These are phyloP conservation scores for Chlorops oryzae DNA, from an alignment of 1,140 invertebrate species.

Conservation along the genomic window DNA sequence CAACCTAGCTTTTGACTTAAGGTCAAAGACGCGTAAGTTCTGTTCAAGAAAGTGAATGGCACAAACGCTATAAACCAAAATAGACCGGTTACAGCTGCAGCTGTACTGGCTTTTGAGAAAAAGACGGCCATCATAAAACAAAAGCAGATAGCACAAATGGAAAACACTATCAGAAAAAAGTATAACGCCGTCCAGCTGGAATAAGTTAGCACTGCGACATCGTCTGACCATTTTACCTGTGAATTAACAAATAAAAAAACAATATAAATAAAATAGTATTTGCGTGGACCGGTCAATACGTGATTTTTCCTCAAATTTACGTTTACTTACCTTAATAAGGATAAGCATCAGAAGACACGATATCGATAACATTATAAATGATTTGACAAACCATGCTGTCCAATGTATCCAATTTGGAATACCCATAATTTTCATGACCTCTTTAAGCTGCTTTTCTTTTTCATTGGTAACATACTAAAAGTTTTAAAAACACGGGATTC, in stretches of 20 bases:
- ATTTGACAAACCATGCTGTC: slow-evolving; percentile 72
- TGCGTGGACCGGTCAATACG: no score
- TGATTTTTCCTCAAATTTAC: no score
- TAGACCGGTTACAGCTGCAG: slow-evolving; percentile 56
- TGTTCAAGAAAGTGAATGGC: slow-evolving; percentile 59
- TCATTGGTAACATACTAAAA: slow-evolving; percentile 51
- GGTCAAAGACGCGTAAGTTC: slow-evolving; percentile 54
- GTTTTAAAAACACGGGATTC: neutral
- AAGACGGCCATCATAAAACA: slow-evolving; percentile 56
- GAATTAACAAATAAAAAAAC: neutral
- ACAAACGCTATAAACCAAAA: slow-evolving; percentile 65
- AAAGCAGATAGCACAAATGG: slow-evolving; percentile 50
- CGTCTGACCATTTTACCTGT: slow-evolving; percentile 1
- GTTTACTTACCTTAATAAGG: slow-evolving; percentile 51
- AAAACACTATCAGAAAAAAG: slow-evolving; percentile 49
- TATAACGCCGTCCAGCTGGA: slow-evolving; percentile 47
- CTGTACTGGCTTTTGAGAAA: slow-evolving; percentile 51
- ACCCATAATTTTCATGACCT: slow-evolving; percentile 81
- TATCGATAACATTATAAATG: slow-evolving; percentile 61
- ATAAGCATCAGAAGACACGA: slow-evolving; percentile 53
- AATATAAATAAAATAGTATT: neutral
- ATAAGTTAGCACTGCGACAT: slow-evolving; percentile 27
- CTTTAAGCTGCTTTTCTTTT: slow-evolving; percentile 59
- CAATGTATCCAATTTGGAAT: slow-evolving; percentile 71
- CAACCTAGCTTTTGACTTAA: slow-evolving; percentile 50